Conservation (phyloP, 2,888 invertebrate genomes). For the Sipha maydis region DNA sequence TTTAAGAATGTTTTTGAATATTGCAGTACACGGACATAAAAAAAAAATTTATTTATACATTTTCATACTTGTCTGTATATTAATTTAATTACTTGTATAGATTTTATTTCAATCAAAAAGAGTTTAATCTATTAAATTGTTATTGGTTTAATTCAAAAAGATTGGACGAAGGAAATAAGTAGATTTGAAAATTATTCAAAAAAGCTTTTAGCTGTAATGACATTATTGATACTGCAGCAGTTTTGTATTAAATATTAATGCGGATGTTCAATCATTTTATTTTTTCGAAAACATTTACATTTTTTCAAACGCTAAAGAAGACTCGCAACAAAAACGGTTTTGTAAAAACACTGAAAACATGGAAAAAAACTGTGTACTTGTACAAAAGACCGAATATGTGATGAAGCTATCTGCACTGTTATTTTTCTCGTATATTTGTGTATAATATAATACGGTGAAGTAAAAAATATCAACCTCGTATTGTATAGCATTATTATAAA, state of each 20-base stretch:
- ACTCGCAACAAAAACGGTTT: too few species aligned
- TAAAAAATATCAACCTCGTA: too few species aligned
- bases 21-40: not conserved
- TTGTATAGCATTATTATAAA: too few species aligned
- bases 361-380: too few species aligned
- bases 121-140: conserved; percentile 12
- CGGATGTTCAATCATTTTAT: not conserved
- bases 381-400: too few species aligned
- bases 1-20: too few species aligned
- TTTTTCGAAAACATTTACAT: not conserved
- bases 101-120: not conserved
- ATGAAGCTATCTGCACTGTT: too few species aligned
- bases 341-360: too few species aligned
- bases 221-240: not conserved
- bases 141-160: not conserved
- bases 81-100: not conserved
- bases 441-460: too few species aligned
- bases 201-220: not conserved
- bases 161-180: not conserved
- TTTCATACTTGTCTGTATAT: not conserved
- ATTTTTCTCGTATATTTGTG: too few species aligned
- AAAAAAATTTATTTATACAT: not conserved
- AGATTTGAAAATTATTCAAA: conserved; percentile 4
- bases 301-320: not conserved
- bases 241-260: not conserved